Conservation (phyloP, 2,113 vertebrate species). For the Dicaeum eximium region DNA sequence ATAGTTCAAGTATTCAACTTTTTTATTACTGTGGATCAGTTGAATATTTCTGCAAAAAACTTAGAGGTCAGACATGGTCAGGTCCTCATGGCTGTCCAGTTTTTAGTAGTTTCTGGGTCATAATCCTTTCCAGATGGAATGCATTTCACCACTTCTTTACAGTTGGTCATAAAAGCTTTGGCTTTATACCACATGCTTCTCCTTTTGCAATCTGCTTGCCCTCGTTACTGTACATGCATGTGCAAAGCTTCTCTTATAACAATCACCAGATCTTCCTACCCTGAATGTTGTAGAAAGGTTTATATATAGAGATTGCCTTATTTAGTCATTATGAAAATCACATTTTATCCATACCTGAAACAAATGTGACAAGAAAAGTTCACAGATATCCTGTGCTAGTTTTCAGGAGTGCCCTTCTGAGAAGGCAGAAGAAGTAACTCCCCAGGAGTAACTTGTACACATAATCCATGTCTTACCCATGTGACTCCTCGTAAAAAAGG, state of each 20-base stretch:
- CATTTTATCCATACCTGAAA: neutral
- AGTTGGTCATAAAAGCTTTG: neutral
- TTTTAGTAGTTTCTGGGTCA: constrained; percentile 41
- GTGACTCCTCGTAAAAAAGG: neutral
- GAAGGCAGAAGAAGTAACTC: neutral
- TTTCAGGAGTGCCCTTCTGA: neutral
- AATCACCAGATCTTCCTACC: constrained; percentile 7
- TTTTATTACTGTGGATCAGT: neutral
- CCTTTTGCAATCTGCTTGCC: constrained; percentile 26
- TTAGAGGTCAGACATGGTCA: neutral
- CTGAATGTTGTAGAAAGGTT: neutral
- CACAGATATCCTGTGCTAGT: neutral
- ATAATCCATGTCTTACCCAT: neutral
- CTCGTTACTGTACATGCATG: constrained; percentile 7
- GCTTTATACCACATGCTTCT: neutral
- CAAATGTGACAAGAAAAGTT: neutral
- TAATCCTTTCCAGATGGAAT: constrained; percentile 56
- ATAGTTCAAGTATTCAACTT: neutral
- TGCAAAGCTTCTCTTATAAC: neutral
- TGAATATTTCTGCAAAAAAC: neutral
- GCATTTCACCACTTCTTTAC: constrained; percentile 28
- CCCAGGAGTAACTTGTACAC: too few relatives aligned
- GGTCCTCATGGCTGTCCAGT: neutral
- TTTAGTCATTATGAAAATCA: neutral
- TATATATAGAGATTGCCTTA: neutral